A percentile compares a stretch with the other conserved stretches of the same genome.
phyloP scores from a whole-genome alignment of 92 coral and sea anemone species.

The Zoanthus gigantus region DNA sequence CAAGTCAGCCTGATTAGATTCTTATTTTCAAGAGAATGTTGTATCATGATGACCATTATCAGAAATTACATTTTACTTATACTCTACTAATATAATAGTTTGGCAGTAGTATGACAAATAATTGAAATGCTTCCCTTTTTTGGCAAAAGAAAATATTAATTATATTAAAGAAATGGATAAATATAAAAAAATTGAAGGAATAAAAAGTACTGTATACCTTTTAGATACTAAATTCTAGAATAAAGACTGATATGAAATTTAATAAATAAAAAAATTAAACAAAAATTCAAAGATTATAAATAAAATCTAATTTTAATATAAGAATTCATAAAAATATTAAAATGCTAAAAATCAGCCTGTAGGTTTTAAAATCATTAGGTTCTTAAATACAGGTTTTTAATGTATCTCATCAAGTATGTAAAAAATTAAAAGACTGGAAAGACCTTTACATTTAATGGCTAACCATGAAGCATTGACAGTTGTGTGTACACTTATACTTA shows the following conservation, averaged over 20 bases:
- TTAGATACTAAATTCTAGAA: too few relatives aligned
- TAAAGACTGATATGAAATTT: too few relatives aligned
- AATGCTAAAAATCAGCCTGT: neutral
- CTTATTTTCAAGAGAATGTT: neutral
- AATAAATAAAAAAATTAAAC: too few relatives aligned
- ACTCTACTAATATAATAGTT: too few relatives aligned
- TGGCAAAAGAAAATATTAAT: constrained; percentile 35
- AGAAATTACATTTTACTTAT: neutral
- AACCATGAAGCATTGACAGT: neutral
- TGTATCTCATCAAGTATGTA: too few relatives aligned
- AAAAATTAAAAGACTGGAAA: neutral
- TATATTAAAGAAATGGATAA: too few relatives aligned
- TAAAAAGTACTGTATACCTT: too few relatives aligned
- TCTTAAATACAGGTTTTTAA: neutral
- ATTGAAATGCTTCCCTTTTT: constrained; percentile 34
- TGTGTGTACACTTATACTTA: neutral
- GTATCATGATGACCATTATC: neutral
- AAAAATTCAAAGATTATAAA: too few relatives aligned
- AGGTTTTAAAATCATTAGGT: neutral
- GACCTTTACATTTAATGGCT: neutral
- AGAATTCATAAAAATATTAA: neutral
- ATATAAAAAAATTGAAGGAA: too few relatives aligned
- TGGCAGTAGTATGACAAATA: constrained; percentile 32
- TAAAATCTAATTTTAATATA: too few relatives aligned
- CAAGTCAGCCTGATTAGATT: too few relatives aligned